A percentile compares a stretch with the other conserved stretches of the same genome.
Evolutionary conservation across 2,797 vertebrate species (phyloP).

Genomic region (Cygnus olor): DNA sequence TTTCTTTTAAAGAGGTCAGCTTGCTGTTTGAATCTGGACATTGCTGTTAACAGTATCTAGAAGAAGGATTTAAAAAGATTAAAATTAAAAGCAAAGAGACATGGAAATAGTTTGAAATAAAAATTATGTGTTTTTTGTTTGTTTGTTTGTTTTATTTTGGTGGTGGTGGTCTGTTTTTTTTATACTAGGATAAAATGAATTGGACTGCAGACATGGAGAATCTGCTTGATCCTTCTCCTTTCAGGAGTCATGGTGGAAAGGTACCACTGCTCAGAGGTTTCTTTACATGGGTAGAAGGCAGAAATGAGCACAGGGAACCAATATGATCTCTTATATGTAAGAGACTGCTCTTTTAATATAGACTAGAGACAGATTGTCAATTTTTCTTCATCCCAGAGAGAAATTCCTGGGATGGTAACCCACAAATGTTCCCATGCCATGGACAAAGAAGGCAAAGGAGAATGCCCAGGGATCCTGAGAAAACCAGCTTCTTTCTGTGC

Average conservation of each 20-base stretch:
- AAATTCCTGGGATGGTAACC: not conserved
- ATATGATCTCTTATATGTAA: not conserved
- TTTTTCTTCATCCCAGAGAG: not conserved
- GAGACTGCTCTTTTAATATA: not conserved
- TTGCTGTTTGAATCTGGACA: not conserved
- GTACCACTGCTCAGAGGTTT: not conserved
- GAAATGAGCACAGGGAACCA: not conserved
- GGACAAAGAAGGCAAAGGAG: not conserved
- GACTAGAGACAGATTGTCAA: not conserved
- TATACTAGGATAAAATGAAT: not conserved
- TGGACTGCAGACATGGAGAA: not conserved
- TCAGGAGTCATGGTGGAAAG: not conserved
- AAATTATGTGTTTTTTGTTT: not conserved
- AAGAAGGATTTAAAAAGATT: not conserved
- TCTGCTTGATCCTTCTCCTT: not conserved
- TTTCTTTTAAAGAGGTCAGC: not conserved
- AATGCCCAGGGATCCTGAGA: not conserved
- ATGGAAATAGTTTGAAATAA: not conserved
- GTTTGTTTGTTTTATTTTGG: not conserved
- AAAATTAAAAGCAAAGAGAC: not conserved
- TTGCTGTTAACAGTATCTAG: not conserved
- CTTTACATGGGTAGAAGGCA: not conserved
- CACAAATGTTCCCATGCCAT: fast-evolving
- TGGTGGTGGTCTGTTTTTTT: too few relatives aligned
- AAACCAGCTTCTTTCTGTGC: not conserved